Evolutionary conservation across 2,888 invertebrate species (phyloP).

Genomic region (Oligia fasciuncula): DNA sequence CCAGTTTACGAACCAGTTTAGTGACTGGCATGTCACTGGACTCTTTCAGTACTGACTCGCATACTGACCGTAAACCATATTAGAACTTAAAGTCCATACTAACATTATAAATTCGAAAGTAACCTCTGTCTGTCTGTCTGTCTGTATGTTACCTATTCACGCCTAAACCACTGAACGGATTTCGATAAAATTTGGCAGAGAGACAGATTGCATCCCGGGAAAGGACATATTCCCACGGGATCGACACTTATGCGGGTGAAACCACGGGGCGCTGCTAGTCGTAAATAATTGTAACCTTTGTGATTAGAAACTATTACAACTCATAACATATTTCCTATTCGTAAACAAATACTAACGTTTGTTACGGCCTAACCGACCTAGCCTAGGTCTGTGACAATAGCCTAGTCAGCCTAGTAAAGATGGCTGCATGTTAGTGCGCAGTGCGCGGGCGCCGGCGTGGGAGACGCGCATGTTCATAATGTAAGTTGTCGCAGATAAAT

Average conservation of each 20-base stretch:
- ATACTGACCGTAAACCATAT: too few relatives aligned
- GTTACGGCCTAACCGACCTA: not conserved
- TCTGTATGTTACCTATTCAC: too few relatives aligned
- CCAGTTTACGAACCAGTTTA: not conserved
- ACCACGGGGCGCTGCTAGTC: too few relatives aligned
- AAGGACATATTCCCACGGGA: too few relatives aligned
- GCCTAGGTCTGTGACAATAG: conserved; percentile 25
- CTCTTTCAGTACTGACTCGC: not conserved
- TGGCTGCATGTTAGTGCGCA: conserved; percentile 5
- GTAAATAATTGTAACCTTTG: too few relatives aligned
- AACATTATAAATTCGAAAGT: too few relatives aligned
- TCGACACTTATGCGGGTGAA: too few relatives aligned
- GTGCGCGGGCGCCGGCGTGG: conserved; percentile 53
- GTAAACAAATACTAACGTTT: not conserved
- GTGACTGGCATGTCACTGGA: not conserved
- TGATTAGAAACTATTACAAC: not conserved
- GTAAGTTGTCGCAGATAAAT: conserved; percentile 39
- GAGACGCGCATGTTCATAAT: conserved; percentile 29
- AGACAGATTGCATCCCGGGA: too few relatives aligned
- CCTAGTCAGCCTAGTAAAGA: conserved; percentile 6
- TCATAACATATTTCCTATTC: not conserved
- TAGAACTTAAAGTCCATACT: too few relatives aligned
- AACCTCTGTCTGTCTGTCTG: too few relatives aligned
- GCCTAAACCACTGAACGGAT: too few relatives aligned
- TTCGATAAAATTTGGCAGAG: too few relatives aligned